These are phyloP conservation scores for Lacerta bilineata DNA, from an alignment of 2,797 vertebrate genomes.

Conservation along the genomic window DNA sequence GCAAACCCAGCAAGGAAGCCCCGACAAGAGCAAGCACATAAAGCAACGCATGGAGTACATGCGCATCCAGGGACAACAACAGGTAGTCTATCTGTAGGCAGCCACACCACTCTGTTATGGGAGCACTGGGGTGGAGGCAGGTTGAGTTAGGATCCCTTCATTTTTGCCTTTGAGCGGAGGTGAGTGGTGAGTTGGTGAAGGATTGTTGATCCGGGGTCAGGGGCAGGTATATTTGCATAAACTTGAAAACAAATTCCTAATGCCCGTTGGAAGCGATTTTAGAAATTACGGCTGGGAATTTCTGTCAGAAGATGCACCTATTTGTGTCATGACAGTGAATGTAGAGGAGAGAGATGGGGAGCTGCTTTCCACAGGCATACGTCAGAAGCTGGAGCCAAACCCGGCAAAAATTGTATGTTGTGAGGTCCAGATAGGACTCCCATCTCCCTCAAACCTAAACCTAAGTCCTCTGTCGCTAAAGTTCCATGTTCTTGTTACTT, in stretches of 20 bases:
- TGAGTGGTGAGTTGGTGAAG: neutral
- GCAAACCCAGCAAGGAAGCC: conserved; percentile 91
- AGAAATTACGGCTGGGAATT: neutral
- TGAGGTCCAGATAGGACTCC: fast-evolving
- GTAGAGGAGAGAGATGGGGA: neutral
- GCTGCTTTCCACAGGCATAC: neutral
- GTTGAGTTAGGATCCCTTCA: neutral
- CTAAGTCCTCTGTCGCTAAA: neutral
- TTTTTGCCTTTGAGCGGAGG: fast-evolving
- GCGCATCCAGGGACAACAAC: conserved; percentile 93
- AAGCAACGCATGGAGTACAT: conserved; percentile 94
- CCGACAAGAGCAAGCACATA: conserved; percentile 91
- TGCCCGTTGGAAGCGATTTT: neutral
- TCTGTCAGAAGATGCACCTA: fast-evolving
- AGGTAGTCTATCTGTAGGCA: conserved; percentile 89
- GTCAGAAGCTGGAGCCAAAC: neutral
- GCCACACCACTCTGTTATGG: conserved; percentile 1
- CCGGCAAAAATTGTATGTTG: fast-evolving
- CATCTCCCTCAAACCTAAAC: neutral
- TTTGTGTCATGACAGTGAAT: fast-evolving
- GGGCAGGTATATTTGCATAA: neutral
- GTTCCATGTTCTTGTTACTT: neutral
- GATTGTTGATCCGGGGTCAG: no score
- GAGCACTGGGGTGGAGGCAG: neutral
- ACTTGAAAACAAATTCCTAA: neutral